phyloP scores from a whole-genome alignment of 2,797 vertebrate genomes.

The Artibeus lituratus region DNA sequence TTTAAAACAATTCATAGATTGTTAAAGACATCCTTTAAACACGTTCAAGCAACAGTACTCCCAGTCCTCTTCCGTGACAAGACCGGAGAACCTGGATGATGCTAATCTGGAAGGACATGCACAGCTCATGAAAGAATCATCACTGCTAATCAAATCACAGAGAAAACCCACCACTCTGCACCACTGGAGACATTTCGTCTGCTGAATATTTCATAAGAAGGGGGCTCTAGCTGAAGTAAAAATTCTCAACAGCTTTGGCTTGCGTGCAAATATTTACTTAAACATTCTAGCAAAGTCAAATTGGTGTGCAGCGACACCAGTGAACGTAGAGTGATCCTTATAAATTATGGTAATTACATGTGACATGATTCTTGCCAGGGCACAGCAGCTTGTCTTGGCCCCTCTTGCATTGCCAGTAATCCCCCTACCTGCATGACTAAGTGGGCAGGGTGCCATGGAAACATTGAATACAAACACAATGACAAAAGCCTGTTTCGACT shows the following conservation, averaged over 20 bases:
- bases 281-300: slow-evolving; percentile 80
- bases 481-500: slow-evolving; percentile 95
- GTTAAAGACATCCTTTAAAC: neutral
- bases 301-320: slow-evolving; percentile 81
- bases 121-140: slow-evolving; percentile 98
- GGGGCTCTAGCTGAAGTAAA: slow-evolving; percentile 84
- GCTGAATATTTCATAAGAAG: slow-evolving; percentile 96
- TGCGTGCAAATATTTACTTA: slow-evolving; percentile 96
- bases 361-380: slow-evolving; percentile 88
- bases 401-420: slow-evolving; percentile 78
- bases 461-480: slow-evolving; percentile 83
- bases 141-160: slow-evolving; percentile 96
- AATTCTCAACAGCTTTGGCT: slow-evolving; percentile 89
- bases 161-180: slow-evolving; percentile 90
- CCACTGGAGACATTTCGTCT: slow-evolving; percentile 84
- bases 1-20: neutral
- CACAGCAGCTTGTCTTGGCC: slow-evolving; percentile 73
- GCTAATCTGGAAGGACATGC: slow-evolving; percentile 90
- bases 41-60: slow-evolving; percentile 39
- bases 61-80: slow-evolving; percentile 88
- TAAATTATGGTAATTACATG: slow-evolving; percentile 92
- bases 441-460: slow-evolving; percentile 82
- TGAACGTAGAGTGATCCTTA: slow-evolving; percentile 89
- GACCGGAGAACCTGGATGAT: slow-evolving; percentile 86
- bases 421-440: slow-evolving; percentile 82